These are phyloP conservation scores for Marasmarcha lunaedactyla DNA, from an alignment of 2,888 invertebrate genomes.

Conservation along the genomic window DNA sequence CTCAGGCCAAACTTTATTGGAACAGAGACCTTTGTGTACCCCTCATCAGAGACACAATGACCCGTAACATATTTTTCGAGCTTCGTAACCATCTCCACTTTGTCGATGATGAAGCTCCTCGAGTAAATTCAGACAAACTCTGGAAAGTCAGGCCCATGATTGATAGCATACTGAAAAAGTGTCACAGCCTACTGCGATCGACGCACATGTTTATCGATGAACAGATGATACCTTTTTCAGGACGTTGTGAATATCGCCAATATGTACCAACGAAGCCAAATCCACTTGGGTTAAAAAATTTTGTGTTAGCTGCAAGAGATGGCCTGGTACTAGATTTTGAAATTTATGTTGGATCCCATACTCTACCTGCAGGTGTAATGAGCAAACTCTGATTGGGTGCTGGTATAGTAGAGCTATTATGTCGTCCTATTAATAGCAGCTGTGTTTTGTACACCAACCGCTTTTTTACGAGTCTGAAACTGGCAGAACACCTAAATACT, in stretches of 20 bases:
- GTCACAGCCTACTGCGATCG: constrained; percentile 15
- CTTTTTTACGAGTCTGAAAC: constrained; percentile 15
- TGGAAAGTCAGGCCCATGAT: constrained; percentile 8
- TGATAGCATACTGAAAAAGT: constrained; percentile 7
- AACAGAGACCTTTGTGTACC: too few species aligned
- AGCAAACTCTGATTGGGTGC: not conserved
- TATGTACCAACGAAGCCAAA: constrained; percentile 20
- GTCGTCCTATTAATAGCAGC: constrained; percentile 2
- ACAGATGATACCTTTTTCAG: constrained; percentile 22
- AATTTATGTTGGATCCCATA: constrained; percentile 12
- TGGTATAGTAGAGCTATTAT: not conserved
- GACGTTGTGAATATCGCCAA: constrained; percentile 16
- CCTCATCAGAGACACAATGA: too few species aligned
- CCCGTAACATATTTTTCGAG: too few species aligned
- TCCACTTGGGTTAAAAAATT: constrained; percentile 24
- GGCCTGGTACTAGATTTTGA: constrained; percentile 19
- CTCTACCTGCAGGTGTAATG: not conserved
- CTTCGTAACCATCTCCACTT: too few species aligned
- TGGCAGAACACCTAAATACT: too few species aligned
- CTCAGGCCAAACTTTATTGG: too few species aligned
- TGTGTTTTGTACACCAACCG: constrained; percentile 13
- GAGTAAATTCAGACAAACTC: constrained; percentile 6
- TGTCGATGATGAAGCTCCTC: constrained; percentile 3
- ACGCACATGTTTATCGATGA: too few species aligned
- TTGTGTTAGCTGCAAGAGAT: constrained; percentile 18